These are phyloP conservation scores for Bovichtus diacanthus DNA, from an alignment of 2,797 vertebrate genomes.

Conservation along the genomic window DNA sequence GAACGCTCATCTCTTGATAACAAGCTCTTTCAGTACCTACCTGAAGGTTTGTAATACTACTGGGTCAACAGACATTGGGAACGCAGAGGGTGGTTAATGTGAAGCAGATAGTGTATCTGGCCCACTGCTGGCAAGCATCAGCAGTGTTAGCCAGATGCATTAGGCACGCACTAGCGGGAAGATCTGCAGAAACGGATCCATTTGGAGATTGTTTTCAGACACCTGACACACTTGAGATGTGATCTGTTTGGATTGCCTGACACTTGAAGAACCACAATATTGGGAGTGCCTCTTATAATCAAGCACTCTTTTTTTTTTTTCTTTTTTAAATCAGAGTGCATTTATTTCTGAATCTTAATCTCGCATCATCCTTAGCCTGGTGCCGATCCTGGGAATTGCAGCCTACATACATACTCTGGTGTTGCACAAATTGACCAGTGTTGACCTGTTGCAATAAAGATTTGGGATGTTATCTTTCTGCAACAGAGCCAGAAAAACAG, in stretches of 20 bases:
- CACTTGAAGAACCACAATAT: constrained; percentile 2
- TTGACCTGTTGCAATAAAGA: neutral
- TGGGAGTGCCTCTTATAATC: constrained; percentile 3
- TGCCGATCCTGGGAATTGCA: neutral
- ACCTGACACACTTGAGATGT: constrained; percentile 22
- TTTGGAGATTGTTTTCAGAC: constrained; percentile 27
- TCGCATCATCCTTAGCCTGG: neutral
- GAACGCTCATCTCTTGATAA: constrained; percentile 19
- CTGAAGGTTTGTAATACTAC: constrained; percentile 47
- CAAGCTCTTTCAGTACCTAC: constrained; percentile 28
- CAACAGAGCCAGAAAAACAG: neutral
- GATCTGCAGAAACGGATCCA: constrained; percentile 12
- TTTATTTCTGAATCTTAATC: neutral
- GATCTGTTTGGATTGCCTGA: constrained; percentile 33
- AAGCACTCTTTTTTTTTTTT: neutral
- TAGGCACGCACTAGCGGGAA: constrained; percentile 19
- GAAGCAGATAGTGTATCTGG: constrained; percentile 47
- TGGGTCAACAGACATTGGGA: constrained; percentile 63
- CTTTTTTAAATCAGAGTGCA: neutral
- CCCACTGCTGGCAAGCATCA: constrained; percentile 41
- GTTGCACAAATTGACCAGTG: neutral
- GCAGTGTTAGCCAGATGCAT: constrained; percentile 51
- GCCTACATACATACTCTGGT: neutral
- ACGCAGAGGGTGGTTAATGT: constrained; percentile 68
- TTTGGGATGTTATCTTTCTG: neutral